Percentiles rank a stretch among this genome's conserved stretches.
Evolutionary conservation across 2,113 vertebrate genomes (phyloP).

Genomic region (Trogon surrucura): DNA sequence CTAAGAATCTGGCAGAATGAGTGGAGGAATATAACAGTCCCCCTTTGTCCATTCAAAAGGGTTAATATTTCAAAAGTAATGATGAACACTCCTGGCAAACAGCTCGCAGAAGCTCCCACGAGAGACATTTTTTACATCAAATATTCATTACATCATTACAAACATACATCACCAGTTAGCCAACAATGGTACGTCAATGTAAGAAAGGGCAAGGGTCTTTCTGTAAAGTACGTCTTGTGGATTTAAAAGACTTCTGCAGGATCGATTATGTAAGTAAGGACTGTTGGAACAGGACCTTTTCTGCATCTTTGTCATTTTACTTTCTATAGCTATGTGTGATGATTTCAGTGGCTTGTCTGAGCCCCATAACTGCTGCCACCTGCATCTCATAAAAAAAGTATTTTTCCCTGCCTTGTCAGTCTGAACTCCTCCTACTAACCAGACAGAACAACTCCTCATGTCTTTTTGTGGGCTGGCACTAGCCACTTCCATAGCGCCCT

Average conservation of each 20-base stretch:
- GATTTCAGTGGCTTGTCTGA: neutral
- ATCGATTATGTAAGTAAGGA: neutral
- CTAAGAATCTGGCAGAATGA: neutral
- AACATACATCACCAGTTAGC: neutral
- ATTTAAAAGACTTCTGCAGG: neutral
- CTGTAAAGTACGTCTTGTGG: neutral
- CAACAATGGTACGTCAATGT: neutral
- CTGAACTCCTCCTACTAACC: neutral
- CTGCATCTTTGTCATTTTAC: neutral
- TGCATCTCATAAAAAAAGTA: neutral
- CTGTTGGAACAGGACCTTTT: neutral
- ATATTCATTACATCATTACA: constrained; percentile 20
- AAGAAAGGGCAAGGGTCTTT: neutral
- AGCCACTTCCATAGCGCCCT: neutral
- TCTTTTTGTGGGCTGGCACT: neutral
- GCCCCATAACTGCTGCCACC: neutral
- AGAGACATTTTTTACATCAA: neutral
- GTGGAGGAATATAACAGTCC: neutral
- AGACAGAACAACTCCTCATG: neutral
- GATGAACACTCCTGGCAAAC: neutral
- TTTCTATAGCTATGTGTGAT: neutral
- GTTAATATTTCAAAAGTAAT: neutral
- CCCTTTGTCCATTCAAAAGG: neutral
- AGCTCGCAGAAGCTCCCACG: neutral
- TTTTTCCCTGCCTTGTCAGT: neutral